Evolutionary conservation across 2,797 vertebrate genomes (phyloP).

Genomic region (Lateolabrax maculatus): DNA sequence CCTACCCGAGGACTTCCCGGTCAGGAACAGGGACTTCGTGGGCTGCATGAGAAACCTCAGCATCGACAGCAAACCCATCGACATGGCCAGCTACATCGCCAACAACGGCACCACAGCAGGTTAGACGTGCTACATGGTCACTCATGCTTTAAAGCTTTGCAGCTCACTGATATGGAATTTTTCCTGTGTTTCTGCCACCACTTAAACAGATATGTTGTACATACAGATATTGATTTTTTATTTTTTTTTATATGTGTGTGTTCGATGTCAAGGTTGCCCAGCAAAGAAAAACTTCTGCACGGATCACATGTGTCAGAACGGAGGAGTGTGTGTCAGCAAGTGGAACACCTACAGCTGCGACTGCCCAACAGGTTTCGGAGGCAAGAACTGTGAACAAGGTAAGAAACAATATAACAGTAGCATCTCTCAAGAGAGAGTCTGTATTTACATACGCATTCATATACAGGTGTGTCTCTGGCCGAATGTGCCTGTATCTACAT

Average conservation of each 20-base stretch:
- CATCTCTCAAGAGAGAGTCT: neutral
- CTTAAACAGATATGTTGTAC: neutral
- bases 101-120: slow-evolving; percentile 96
- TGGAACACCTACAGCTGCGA: slow-evolving; percentile 94
- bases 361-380: slow-evolving; percentile 91
- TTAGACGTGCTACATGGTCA: slow-evolving; percentile 53
- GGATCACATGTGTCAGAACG: slow-evolving; percentile 89
- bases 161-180: neutral
- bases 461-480: neutral
- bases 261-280: slow-evolving; percentile 87
- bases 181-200: neutral
- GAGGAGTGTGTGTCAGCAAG: slow-evolving; percentile 91
- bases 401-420: slow-evolving; percentile 27
- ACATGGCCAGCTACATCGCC: slow-evolving; percentile 97
- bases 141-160: neutral
- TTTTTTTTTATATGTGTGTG: neutral
- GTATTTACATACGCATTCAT: neutral
- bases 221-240: neutral
- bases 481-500: slow-evolving; percentile 20
- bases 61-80: slow-evolving; percentile 91
- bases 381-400: slow-evolving; percentile 98
- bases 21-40: slow-evolving; percentile 94
- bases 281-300: slow-evolving; percentile 93
- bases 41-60: slow-evolving; percentile 98
- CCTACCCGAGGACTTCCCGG: slow-evolving; percentile 96